A percentile compares a stretch with the other conserved stretches of the same genome.
phyloP scores from a whole-genome alignment of 2,113 vertebrate species.

The Siniperca chuatsi region DNA sequence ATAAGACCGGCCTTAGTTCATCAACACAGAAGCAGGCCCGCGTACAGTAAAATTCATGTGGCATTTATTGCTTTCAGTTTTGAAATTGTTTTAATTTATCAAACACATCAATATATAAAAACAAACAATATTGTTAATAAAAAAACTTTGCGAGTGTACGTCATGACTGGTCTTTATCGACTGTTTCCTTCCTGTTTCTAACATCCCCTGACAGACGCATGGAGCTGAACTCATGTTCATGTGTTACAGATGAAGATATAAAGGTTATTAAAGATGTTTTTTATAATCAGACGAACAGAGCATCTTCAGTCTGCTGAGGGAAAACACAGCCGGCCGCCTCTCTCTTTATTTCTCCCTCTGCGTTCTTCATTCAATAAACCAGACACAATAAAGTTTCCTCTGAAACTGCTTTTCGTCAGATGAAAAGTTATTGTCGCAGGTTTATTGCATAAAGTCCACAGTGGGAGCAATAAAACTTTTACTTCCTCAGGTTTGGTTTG shows the following conservation, averaged over 20 bases:
- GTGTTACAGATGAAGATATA: slow-evolving; percentile 22
- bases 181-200: neutral
- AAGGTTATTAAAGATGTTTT: slow-evolving; percentile 58
- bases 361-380: slow-evolving; percentile 52
- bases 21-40: too few relatives aligned
- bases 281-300: slow-evolving; percentile 12
- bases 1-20: too few relatives aligned
- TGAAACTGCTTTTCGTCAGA: slow-evolving; percentile 31
- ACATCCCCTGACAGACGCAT: neutral
- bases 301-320: neutral
- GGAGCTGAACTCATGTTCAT: neutral
- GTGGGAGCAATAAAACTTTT: slow-evolving; percentile 45
- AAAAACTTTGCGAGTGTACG: too few relatives aligned
- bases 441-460: slow-evolving; percentile 60
- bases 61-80: too few relatives aligned
- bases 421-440: slow-evolving; percentile 17
- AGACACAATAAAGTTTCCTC: slow-evolving; percentile 40
- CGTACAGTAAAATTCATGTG: too few relatives aligned
- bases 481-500: slow-evolving; percentile 24
- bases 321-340: neutral
- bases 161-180: neutral
- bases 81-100: neutral
- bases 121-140: too few relatives aligned
- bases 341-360: slow-evolving; percentile 54
- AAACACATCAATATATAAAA: neutral